Evolutionary conservation across 1,140 invertebrate genomes (phyloP).

Genomic region (Listronotus bonariensis): DNA sequence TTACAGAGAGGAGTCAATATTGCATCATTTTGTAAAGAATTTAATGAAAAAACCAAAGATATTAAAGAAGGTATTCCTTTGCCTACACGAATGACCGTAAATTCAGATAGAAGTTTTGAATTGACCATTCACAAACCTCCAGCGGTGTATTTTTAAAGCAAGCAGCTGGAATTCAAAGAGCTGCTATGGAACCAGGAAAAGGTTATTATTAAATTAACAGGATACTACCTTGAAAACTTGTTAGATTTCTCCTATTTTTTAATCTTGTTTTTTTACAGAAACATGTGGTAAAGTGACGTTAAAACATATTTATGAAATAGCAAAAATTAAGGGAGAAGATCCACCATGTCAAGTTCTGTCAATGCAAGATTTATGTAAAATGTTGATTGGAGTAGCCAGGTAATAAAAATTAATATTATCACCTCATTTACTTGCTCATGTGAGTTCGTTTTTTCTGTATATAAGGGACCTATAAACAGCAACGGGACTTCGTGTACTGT

Average conservation of each 20-base stretch:
- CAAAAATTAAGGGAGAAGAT: slow-evolving; percentile 90
- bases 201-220: background rate
- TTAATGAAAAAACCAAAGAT: slow-evolving; percentile 92
- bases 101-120: slow-evolving; percentile 86
- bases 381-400: slow-evolving; percentile 76
- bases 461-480: too few relatives aligned
- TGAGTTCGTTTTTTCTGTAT: too few relatives aligned
- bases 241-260: slow-evolving; percentile 6
- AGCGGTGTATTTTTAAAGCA: slow-evolving; percentile 87
- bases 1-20: slow-evolving; percentile 92
- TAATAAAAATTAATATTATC: too few relatives aligned
- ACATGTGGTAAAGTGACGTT: slow-evolving; percentile 87
- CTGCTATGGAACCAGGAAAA: slow-evolving; percentile 75
- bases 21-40: slow-evolving; percentile 96
- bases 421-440: too few relatives aligned
- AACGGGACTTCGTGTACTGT: too few relatives aligned
- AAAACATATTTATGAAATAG: slow-evolving; percentile 99
- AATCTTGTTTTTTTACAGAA: slow-evolving; percentile 71
- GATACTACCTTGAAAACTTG: too few relatives aligned
- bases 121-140: slow-evolving; percentile 86
- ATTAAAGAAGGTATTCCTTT: slow-evolving; percentile 92
- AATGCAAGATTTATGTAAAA: slow-evolving; percentile 73
- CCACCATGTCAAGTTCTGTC: slow-evolving; percentile 68
- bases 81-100: slow-evolving; percentile 80
- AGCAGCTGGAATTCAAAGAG: slow-evolving; percentile 89